Evolutionary conservation across 2,888 invertebrate species (phyloP).

Genomic region (Altica lythri): DNA sequence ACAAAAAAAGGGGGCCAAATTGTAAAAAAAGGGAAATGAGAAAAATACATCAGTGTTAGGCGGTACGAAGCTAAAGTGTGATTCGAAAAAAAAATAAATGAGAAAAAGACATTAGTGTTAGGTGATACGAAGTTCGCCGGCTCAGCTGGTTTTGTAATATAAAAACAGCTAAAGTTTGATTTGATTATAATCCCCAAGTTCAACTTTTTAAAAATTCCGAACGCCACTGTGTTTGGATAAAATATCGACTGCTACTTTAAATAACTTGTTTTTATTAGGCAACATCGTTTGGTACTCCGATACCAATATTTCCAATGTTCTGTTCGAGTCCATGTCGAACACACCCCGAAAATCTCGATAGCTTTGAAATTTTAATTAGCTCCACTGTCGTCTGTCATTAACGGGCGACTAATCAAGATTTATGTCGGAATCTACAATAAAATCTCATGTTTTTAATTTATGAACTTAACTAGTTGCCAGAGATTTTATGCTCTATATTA

Average conservation of each 20-base stretch:
- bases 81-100: no score
- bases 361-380: constrained; percentile 28
- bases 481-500: constrained; percentile 5
- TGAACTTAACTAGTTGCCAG: neutral
- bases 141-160: no score
- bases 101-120: no score
- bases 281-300: constrained; percentile 9
- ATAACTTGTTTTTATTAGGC: constrained; percentile 10
- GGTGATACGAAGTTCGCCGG: no score
- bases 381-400: constrained; percentile 15
- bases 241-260: constrained; percentile 5
- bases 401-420: constrained; percentile 16
- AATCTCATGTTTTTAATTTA: constrained; percentile 12
- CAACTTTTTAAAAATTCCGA: no score
- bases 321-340: constrained; percentile 21
- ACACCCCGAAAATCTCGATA: constrained; percentile 26
- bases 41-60: no score
- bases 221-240: no score
- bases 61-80: no score
- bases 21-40: no score
- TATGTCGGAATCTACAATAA: constrained; percentile 9
- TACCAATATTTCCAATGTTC: constrained; percentile 3
- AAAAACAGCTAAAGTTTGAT: no score
- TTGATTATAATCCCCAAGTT: no score
- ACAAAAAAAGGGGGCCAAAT: no score